phyloP scores from a whole-genome alignment of 1,140 invertebrate species.

The Ceratina calcarata region DNA sequence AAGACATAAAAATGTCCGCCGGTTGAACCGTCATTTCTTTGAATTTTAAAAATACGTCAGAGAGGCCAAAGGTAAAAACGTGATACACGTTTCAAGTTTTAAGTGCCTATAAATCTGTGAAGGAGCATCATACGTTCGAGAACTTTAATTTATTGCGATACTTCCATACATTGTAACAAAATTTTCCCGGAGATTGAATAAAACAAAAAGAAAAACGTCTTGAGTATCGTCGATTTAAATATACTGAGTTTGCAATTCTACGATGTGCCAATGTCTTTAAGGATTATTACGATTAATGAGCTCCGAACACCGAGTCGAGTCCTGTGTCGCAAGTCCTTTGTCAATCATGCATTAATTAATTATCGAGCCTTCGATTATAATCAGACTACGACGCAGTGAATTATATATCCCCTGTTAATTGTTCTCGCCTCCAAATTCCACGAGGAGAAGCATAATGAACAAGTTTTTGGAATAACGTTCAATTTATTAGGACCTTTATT shows the following conservation, averaged over 20 bases:
- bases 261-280: too few species aligned
- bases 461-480: background rate
- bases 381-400: conserved; percentile 4
- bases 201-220: too few species aligned
- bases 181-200: too few species aligned
- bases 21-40: background rate
- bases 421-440: background rate
- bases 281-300: background rate
- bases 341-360: conserved; percentile 30
- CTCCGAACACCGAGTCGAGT: background rate
- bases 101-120: too few species aligned
- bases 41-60: background rate
- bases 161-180: too few species aligned
- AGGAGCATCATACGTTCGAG: too few species aligned
- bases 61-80: background rate
- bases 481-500: too few species aligned
- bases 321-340: background rate
- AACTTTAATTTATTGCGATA: too few species aligned
- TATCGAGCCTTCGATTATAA: background rate
- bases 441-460: too few species aligned
- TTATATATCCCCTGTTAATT: background rate
- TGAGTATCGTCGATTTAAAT: too few species aligned
- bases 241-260: too few species aligned
- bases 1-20: background rate
- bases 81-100: too few species aligned